Evolutionary conservation across 2,888 invertebrate genomes (phyloP).

Genomic region (Panzeria rudis): DNA sequence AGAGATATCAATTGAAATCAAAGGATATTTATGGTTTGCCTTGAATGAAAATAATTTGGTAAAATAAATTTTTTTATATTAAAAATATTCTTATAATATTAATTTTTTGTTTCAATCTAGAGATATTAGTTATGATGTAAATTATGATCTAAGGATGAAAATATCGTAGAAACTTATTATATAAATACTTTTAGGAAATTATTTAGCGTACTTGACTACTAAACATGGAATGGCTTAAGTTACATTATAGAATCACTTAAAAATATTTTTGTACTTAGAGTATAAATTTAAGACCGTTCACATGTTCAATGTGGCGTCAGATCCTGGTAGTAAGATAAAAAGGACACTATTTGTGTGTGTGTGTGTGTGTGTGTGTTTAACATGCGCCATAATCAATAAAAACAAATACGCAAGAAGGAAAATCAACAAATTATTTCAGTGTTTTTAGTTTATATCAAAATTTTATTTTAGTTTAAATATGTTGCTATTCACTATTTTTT

Average conservation of each 20-base stretch:
- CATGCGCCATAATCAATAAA: too few species aligned
- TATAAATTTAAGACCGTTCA: too few species aligned
- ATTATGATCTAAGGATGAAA: neutral
- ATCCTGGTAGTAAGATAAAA: too few species aligned
- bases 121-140: neutral
- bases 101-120: neutral
- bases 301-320: too few species aligned
- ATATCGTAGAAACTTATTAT: neutral
- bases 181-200: neutral
- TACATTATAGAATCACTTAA: neutral
- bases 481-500: too few species aligned
- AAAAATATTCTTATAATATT: neutral
- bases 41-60: neutral
- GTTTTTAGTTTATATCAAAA: too few species aligned
- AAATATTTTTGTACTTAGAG: too few species aligned
- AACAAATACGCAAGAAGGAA: too few species aligned
- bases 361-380: too few species aligned
- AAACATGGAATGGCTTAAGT: neutral
- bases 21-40: constrained; percentile 24
- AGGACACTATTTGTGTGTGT: too few species aligned
- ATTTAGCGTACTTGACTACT: neutral
- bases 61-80: neutral
- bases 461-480: too few species aligned
- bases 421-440: too few species aligned
- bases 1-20: neutral